phyloP scores from a whole-genome alignment of 2,113 vertebrate species.

The Danionella cerebrum region DNA sequence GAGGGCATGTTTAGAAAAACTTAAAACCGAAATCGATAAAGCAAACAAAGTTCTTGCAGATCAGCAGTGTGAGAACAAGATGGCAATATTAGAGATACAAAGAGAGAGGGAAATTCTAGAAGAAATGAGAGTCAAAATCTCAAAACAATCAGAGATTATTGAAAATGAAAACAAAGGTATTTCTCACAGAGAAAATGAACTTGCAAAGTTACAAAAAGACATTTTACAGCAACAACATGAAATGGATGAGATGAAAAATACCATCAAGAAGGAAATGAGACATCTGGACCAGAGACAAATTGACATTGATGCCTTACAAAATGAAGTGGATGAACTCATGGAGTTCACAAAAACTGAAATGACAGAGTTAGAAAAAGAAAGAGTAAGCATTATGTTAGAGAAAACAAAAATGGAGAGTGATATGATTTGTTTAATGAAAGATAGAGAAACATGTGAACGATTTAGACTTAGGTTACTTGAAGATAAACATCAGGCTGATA shows the following conservation, averaged over 20 bases:
- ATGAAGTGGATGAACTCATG: conserved; percentile 9
- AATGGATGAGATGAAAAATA: conserved; percentile 12
- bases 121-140: conserved; percentile 25
- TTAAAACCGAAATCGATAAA: background rate
- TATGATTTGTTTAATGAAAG: background rate
- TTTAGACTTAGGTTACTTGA: background rate
- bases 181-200: background rate
- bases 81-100: conserved; percentile 24
- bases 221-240: conserved; percentile 13
- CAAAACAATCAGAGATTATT: conserved; percentile 25
- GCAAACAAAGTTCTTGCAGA: background rate
- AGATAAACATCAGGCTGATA: background rate
- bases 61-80: background rate
- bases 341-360: conserved; percentile 13
- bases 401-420: background rate
- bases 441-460: background rate
- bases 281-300: background rate
- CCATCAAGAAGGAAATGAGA: background rate
- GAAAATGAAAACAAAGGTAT: conserved; percentile 35
- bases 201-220: conserved; percentile 32
- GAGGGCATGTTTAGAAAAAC: conserved; percentile 28
- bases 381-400: background rate
- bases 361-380: background rate
- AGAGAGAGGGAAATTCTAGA: conserved; percentile 13
- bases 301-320: conserved; percentile 19